Evolutionary conservation across 2,797 vertebrate genomes (phyloP).

Genomic region (Leucoraja ocellata): DNA sequence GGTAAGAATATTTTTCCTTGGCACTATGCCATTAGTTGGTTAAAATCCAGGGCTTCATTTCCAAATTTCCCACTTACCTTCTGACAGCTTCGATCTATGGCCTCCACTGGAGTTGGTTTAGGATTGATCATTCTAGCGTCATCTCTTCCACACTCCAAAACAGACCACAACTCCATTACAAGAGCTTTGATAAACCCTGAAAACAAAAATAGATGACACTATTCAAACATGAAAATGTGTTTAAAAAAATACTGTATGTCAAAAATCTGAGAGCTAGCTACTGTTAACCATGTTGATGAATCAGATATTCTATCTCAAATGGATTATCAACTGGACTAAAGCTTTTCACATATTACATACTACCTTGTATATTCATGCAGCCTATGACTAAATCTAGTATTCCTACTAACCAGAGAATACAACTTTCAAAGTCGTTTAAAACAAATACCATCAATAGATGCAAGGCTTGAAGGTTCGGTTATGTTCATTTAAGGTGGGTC

Average conservation of each 20-base stretch:
- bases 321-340: neutral
- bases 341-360: neutral
- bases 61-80: conserved; percentile 63
- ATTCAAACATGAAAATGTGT: neutral
- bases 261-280: neutral
- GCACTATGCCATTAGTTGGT: neutral
- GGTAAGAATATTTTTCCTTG: neutral
- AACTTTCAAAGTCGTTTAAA: neutral
- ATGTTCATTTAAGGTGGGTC: neutral
- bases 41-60: neutral
- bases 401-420: neutral
- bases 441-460: neutral
- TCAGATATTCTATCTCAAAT: conserved; percentile 3
- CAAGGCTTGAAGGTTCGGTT: neutral
- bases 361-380: neutral
- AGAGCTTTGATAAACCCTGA: conserved; percentile 78
- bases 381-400: neutral
- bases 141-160: conserved; percentile 79
- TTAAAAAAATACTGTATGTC: neutral
- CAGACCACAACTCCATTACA: conserved; percentile 78
- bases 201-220: conserved; percentile 18
- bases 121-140: conserved; percentile 78
- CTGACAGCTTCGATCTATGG: conserved; percentile 81
- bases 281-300: neutral
- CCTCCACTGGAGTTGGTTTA: conserved; percentile 75